These are phyloP conservation scores for Parazoanthus atlanticus DNA, from an alignment of 92 coral and sea anemone genomes.

Conservation along the genomic window DNA sequence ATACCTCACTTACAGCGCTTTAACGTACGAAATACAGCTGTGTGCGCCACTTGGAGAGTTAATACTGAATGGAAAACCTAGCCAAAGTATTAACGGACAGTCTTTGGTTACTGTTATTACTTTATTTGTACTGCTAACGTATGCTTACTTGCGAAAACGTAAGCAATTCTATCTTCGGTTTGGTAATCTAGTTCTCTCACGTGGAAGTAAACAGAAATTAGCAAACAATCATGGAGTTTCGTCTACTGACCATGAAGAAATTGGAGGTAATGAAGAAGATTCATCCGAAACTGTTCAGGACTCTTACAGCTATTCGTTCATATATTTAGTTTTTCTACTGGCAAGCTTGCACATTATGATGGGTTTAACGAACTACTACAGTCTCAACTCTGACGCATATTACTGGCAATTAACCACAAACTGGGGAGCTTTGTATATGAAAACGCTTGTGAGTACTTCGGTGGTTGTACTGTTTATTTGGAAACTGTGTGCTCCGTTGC, in stretches of 20 bases:
- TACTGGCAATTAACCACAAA: constrained; percentile 47
- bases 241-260: background rate
- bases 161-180: constrained; percentile 49
- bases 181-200: constrained; percentile 46
- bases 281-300: background rate
- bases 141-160: constrained; percentile 65
- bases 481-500: constrained; percentile 71
- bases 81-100: constrained; percentile 53
- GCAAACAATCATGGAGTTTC: background rate
- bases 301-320: constrained; percentile 55
- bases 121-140: constrained; percentile 61
- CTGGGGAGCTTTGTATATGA: constrained; percentile 67
- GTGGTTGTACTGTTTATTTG: constrained; percentile 65
- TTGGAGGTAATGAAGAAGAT: background rate
- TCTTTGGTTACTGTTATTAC: constrained; percentile 48
- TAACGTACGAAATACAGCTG: constrained; percentile 58
- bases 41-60: constrained; percentile 56
- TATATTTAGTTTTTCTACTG: constrained; percentile 56
- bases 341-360: constrained; percentile 61
- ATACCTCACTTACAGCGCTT: constrained; percentile 65
- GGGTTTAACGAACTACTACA: constrained; percentile 57
- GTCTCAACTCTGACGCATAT: constrained; percentile 36
- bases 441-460: constrained; percentile 62
- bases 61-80: constrained; percentile 29
- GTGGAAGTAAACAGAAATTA: constrained; percentile 32